Evolutionary conservation across 2,888 invertebrate species (phyloP).

Genomic region (Lottia gigantea): DNA sequence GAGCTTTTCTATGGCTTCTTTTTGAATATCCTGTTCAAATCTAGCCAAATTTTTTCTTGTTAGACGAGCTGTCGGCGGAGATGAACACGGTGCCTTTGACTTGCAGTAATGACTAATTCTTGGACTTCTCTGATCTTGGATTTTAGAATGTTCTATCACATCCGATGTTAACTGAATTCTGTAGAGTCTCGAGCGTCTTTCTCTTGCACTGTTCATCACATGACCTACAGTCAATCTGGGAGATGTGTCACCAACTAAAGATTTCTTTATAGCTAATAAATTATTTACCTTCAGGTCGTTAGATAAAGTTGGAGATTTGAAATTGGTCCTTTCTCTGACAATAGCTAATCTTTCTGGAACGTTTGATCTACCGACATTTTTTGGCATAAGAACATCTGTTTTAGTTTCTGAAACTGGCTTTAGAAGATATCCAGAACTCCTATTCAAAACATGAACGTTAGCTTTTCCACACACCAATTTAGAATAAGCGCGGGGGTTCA

Average conservation of each 20-base stretch:
- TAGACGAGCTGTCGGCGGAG: not conserved
- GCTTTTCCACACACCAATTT: constrained; percentile 39
- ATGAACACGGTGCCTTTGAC: not conserved
- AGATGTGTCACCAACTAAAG: constrained; percentile 40
- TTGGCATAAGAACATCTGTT: constrained; percentile 28
- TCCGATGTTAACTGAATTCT: constrained; percentile 37
- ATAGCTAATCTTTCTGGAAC: constrained; percentile 47
- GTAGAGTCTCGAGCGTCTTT: constrained; percentile 44
- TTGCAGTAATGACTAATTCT: constrained; percentile 7
- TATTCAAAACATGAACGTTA: constrained; percentile 43
- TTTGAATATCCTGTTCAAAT: not conserved
- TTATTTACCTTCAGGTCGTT: constrained; percentile 54
- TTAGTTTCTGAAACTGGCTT: constrained; percentile 37
- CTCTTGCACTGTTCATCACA: constrained; percentile 46
- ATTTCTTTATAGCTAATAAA: constrained; percentile 50
- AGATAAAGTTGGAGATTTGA: constrained; percentile 42
- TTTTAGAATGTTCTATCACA: constrained; percentile 23
- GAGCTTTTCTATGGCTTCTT: not conserved
- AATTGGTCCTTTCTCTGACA: constrained; percentile 43
- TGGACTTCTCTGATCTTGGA: constrained; percentile 20
- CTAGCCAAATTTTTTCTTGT: not conserved
- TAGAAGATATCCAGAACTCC: constrained; percentile 41
- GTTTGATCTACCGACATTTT: constrained; percentile 19
- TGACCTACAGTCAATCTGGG: constrained; percentile 44
- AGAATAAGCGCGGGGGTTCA: constrained; percentile 41